These are phyloP conservation scores for Himalopsyche japonica DNA, from an alignment of 2,888 invertebrate genomes.

Conservation along the genomic window DNA sequence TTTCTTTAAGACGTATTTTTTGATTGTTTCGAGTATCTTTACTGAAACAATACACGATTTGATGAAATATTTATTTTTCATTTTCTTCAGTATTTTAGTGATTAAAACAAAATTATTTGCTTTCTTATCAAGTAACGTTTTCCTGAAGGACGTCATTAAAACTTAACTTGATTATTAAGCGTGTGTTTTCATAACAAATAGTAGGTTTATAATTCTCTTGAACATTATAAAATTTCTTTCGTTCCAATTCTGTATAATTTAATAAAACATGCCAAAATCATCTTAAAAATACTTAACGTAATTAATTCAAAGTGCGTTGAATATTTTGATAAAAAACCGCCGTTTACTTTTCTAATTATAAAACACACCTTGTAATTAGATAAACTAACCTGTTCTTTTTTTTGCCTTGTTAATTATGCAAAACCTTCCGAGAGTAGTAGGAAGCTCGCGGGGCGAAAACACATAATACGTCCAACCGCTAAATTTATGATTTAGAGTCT, in stretches of 20 bases:
- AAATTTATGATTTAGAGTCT: conserved; percentile 31
- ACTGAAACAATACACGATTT: too few species aligned
- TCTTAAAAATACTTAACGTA: background rate
- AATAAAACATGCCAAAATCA: background rate
- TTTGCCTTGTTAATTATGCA: conserved; percentile 30
- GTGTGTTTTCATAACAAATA: background rate
- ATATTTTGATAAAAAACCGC: background rate
- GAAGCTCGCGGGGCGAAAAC: conserved; percentile 4
- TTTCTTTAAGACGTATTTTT: too few species aligned
- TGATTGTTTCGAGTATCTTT: too few species aligned
- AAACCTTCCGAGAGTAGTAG: conserved; percentile 15
- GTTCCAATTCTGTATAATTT: background rate
- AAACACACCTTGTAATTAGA: conserved; percentile 22
- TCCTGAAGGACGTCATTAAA: too few species aligned
- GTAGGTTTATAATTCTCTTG: too few species aligned
- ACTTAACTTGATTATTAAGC: too few species aligned
- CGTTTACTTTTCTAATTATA: background rate
- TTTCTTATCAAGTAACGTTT: too few species aligned
- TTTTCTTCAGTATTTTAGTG: too few species aligned
- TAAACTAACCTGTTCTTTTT: conserved; percentile 19
- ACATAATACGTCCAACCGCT: conserved; percentile 26
- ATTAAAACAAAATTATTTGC: too few species aligned
- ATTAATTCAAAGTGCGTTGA: background rate
- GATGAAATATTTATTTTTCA: too few species aligned
- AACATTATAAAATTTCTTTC: background rate